A percentile compares a stretch with the other conserved stretches of the same genome.
Conservation (phyloP, 2,888 invertebrate genomes). For the Bruchidius siliquastri region DNA sequence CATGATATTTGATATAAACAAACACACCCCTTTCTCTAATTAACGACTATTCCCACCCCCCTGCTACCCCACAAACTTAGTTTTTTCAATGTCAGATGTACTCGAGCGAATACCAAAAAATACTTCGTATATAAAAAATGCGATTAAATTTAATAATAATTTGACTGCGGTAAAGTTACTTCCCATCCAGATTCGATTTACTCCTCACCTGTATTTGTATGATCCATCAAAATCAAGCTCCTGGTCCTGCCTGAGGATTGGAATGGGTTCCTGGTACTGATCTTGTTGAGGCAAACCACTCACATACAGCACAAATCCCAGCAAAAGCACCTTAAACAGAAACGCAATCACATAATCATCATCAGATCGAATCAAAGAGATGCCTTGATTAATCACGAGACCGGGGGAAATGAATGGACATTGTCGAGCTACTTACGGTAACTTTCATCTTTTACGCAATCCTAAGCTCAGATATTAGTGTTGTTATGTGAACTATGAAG, state of each 20-base stretch:
- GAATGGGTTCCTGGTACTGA: conserved; percentile 19
- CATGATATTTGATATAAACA: too few species aligned
- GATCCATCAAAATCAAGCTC: conserved; percentile 50
- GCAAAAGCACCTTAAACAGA: background rate
- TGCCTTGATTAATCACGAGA: background rate
- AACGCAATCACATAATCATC: background rate
- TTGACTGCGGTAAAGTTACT: too few species aligned
- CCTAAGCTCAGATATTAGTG: background rate
- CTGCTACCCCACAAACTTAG: too few species aligned
- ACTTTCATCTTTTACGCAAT: background rate
- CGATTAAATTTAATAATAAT: too few species aligned
- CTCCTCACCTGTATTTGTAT: conserved; percentile 37
- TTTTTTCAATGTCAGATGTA: too few species aligned
- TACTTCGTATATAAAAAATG: too few species aligned
- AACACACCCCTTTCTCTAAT: too few species aligned
- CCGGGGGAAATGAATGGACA: background rate
- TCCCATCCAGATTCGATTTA: background rate
- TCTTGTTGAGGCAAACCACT: conserved; percentile 7
- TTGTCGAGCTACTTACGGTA: background rate
- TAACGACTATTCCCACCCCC: too few species aligned
- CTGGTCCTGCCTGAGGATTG: conserved; percentile 37
- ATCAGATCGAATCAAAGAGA: too few species aligned
- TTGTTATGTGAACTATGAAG: background rate
- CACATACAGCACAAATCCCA: background rate
- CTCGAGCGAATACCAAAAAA: too few species aligned